Conservation (phyloP, 53 echinoderm and acorn worm genomes). For the Holothuria leucospilota region DNA sequence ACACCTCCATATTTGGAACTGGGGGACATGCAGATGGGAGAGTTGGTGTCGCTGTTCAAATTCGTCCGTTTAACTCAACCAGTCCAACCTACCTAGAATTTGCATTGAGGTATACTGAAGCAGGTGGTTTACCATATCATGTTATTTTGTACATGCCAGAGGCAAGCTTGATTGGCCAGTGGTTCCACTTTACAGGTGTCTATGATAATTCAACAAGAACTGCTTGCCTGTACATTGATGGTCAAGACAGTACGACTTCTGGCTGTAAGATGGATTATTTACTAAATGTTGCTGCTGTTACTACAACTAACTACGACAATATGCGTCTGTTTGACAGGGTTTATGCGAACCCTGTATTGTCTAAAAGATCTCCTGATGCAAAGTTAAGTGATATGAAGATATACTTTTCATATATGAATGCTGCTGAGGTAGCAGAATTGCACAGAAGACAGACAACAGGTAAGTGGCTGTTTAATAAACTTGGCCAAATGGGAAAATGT, state of each 20-base stretch:
- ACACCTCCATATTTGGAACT: no score
- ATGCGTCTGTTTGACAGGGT: conserved; percentile 2
- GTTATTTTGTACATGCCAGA: no score
- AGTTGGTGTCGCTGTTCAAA: no score
- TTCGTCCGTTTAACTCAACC: no score
- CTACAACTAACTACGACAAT: neutral
- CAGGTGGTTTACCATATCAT: no score
- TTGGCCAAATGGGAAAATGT: no score
- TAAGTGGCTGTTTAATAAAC: neutral
- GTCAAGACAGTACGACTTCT: no score
- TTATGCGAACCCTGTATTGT: neutral
- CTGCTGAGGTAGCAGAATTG: neutral
- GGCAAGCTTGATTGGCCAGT: neutral
- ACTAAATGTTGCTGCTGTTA: neutral
- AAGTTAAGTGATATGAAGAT: conserved; percentile 22
- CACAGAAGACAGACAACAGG: conserved; percentile 10
- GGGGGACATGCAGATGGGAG: no score
- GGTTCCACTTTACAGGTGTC: conserved; percentile 6
- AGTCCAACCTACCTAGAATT: no score
- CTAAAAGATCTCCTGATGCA: neutral
- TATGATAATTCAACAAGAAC: neutral
- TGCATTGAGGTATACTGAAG: no score
- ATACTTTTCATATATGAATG: conserved; percentile 6
- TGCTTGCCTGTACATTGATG: conserved; percentile 16
- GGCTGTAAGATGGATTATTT: neutral